Evolutionary conservation across 1,140 invertebrate genomes (phyloP).

Genomic region (Atta colombica): DNA sequence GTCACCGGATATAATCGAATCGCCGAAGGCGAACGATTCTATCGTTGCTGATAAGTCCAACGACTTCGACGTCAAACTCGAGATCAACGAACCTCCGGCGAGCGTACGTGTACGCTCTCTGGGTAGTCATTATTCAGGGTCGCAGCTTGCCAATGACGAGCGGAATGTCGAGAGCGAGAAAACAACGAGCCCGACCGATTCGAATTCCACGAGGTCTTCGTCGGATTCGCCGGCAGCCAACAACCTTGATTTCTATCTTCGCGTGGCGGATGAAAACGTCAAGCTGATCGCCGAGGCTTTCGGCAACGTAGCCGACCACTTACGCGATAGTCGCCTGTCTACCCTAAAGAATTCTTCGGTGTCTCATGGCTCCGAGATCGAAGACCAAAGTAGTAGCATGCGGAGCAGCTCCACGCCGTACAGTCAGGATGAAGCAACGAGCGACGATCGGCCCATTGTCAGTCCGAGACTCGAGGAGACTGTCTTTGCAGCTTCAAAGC

Average conservation of each 20-base stretch:
- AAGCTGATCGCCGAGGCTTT: constrained; percentile 74
- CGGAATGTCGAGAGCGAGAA: background rate
- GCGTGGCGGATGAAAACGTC: constrained; percentile 73
- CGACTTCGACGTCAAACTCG: background rate
- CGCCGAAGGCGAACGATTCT: background rate
- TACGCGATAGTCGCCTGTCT: constrained; percentile 58
- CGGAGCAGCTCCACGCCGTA: constrained; percentile 62
- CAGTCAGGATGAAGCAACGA: constrained; percentile 54
- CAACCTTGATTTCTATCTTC: constrained; percentile 71
- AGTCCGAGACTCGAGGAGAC: constrained; percentile 14
- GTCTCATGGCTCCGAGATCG: constrained; percentile 59
- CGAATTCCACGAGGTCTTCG: constrained; percentile 12
- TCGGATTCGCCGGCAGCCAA: constrained; percentile 33
- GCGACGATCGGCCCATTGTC: constrained; percentile 21
- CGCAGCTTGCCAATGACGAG: background rate
- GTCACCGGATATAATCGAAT: background rate
- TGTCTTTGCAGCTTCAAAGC: constrained; percentile 20
- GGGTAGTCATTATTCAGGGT: constrained; percentile 26
- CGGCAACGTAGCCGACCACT: constrained; percentile 61
- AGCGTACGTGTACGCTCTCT: constrained; percentile 20
- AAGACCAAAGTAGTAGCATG: constrained; percentile 59
- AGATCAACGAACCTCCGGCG: constrained; percentile 12
- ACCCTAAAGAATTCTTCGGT: constrained; percentile 47
- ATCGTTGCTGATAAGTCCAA: background rate
- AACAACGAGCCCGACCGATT: background rate